These are phyloP conservation scores for Equus przewalskii DNA, from an alignment of 2,113 vertebrate species.

Conservation along the genomic window DNA sequence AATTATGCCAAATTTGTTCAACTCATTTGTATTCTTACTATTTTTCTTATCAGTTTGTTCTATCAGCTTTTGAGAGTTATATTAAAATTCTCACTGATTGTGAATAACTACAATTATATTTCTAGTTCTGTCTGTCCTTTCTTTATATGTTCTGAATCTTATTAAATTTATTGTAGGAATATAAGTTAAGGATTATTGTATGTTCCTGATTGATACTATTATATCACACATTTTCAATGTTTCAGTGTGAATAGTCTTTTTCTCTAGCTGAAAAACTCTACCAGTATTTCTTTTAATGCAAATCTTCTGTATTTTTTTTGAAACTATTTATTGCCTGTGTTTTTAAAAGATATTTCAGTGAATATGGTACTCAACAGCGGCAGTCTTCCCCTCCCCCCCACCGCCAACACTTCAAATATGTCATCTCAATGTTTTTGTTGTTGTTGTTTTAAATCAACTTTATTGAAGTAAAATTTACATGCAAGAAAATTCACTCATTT, in stretches of 20 bases:
- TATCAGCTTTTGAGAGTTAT: not conserved
- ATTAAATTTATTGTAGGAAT: not conserved
- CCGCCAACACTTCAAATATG: not conserved
- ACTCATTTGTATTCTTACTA: not conserved
- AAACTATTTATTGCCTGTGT: not conserved
- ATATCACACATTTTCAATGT: not conserved
- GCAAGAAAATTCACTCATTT: not conserved
- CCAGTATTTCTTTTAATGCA: not conserved
- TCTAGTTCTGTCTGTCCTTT: not conserved
- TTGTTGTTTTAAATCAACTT: slow-evolving; percentile 1
- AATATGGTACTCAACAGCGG: not conserved
- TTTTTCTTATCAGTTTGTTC: not conserved
- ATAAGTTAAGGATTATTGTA: not conserved
- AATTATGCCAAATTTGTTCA: not conserved
- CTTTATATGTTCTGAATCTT: not conserved
- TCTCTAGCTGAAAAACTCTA: not conserved
- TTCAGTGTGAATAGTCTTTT: not conserved
- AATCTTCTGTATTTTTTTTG: not conserved
- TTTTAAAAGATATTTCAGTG: not conserved
- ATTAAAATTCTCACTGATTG: not conserved
- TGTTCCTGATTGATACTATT: not conserved
- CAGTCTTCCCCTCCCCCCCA: not conserved
- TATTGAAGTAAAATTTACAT: not conserved
- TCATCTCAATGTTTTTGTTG: not conserved
- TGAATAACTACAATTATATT: not conserved